Evolutionary conservation across 2,888 invertebrate genomes (phyloP), one percentile per base, ranked within the genome.

Genomic region (Eilema depressum): DNA sequence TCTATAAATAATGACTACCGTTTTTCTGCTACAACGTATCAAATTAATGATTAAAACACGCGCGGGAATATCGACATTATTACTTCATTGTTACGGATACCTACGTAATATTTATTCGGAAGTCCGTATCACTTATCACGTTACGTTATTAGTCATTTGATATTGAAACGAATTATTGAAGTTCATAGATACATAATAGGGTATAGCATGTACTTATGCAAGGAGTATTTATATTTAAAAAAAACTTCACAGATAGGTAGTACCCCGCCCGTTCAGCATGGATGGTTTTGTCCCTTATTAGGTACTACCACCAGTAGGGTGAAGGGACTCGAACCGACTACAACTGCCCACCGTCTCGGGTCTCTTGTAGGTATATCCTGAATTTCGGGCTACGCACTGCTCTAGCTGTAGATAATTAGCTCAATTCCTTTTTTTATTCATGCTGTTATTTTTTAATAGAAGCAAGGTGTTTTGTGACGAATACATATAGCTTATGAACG

Each of bases 81-180:
- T 68, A 17, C 23, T 71, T 64, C 33, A 63, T 67, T 67, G 67
- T 69, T 66, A 47, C 1, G 23, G 69, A 63, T 26, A 63, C 66
- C 59, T 17, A 63, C 66, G 61, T 17, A 53, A 28, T 74, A 37
- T 79, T 79, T 74, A 69, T 76, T 82, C 81, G 79, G 82, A 82
- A 82, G 74, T 77, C 65, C 72, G 70, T 56, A 63, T 70, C 63
- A 73, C 10, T 81, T 79, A 72, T 60, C 76, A 75, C 69, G 3
- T 71, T 60, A 65, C 70, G 20, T 66, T 76, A 82, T 73, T 74
- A 64, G 74, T 69, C 28, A 63, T 69, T 70, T 76, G 79, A 60
- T 81, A 77, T 82, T 82, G 79, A 79, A 77, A 60, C 74, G 63
- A 76, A 75, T 81, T 76, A 76, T 77, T 70, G 67, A 63, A 70